Evolutionary conservation across 2,888 invertebrate species (phyloP).

Genomic region (Nysson spinosus): DNA sequence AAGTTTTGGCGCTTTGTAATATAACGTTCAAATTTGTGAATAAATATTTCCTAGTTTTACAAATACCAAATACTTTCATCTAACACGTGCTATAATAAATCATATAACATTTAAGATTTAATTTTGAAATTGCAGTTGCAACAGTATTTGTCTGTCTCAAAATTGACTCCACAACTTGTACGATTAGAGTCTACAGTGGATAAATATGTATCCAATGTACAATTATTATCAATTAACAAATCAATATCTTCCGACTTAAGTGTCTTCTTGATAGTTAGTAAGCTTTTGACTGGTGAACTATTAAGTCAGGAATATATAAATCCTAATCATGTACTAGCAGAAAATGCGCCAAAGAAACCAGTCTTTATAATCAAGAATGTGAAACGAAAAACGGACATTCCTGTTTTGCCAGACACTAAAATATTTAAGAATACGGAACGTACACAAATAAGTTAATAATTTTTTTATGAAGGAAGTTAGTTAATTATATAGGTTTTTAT

Average conservation of each 20-base stretch:
- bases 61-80: constrained; percentile 8
- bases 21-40: too few relatives aligned
- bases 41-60: too few relatives aligned
- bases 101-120: constrained; percentile 8
- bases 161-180: constrained; percentile 58
- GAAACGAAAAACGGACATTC: constrained; percentile 58
- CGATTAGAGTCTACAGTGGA: constrained; percentile 60
- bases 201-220: constrained; percentile 50
- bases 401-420: too few relatives aligned
- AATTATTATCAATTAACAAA: constrained; percentile 48
- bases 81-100: not conserved
- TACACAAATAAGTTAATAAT: not conserved
- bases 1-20: too few relatives aligned
- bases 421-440: too few relatives aligned
- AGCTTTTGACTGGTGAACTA: constrained; percentile 68
- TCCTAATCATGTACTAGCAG: constrained; percentile 55
- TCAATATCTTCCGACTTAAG: constrained; percentile 36
- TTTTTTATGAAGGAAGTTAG: too few relatives aligned
- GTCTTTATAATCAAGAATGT: constrained; percentile 66
- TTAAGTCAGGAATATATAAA: constrained; percentile 56
- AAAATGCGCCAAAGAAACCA: constrained; percentile 63
- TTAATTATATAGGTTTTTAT: too few relatives aligned
- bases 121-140: constrained; percentile 59
- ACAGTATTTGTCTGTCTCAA: constrained; percentile 62
- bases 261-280: constrained; percentile 54